Percentiles rank a stretch among this genome's conserved stretches.
phyloP scores from a whole-genome alignment of 2,797 vertebrate species.

The Rhinella marina region DNA sequence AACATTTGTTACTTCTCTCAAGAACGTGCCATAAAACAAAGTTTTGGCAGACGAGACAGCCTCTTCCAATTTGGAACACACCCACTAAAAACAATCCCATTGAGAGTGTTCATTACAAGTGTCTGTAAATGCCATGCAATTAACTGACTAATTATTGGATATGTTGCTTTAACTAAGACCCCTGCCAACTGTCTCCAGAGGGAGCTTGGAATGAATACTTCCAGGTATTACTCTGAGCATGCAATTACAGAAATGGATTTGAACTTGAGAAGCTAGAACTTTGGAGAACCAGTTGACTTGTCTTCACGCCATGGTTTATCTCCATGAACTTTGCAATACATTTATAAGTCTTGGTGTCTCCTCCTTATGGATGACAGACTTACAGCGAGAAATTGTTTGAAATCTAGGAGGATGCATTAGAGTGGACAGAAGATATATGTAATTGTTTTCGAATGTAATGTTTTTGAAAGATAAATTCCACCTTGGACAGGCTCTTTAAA shows the following conservation, averaged over 20 bases:
- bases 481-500: slow-evolving; percentile 74
- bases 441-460: slow-evolving; percentile 71
- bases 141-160: background rate
- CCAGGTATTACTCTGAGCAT: background rate
- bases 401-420: slow-evolving; percentile 16
- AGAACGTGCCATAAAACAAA: background rate
- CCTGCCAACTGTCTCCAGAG: background rate
- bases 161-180: background rate
- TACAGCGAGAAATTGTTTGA: background rate
- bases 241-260: slow-evolving; percentile 16
- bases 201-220: background rate
- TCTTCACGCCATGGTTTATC: background rate
- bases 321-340: background rate
- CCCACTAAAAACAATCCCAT: background rate
- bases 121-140: background rate
- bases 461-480: slow-evolving; percentile 74
- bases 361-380: background rate
- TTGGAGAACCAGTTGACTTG: background rate
- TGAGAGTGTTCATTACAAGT: background rate
- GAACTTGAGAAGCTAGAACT: slow-evolving; percentile 3
- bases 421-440: slow-evolving; percentile 66
- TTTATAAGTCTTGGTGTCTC: background rate
- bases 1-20: background rate
- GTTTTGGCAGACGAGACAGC: background rate
- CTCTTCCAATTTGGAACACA: background rate